Base-by-base conservation (phyloP, 2,797 vertebrate genomes). In the Characodon lateralis region DNA sequence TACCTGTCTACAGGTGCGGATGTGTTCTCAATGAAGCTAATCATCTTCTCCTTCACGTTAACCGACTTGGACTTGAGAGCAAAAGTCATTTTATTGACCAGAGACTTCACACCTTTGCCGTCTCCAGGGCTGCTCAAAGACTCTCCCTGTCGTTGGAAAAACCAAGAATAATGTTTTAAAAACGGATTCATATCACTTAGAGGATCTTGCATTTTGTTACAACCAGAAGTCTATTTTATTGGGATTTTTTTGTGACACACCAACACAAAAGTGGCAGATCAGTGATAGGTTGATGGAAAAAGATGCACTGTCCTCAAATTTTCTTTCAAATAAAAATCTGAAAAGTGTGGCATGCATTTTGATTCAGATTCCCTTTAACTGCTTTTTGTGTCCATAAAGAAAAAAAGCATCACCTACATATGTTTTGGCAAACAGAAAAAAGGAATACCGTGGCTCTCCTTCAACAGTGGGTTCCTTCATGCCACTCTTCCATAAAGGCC, bases 41-140 rank as follows among this genome's bases (percentile, higher is more conserved):
- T 99, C 90, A 99, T 97, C 94, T 98, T 99, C 94, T 99, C 98
- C 89, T 98, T 99, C 35, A 99, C 98, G 4, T 99, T 99, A 58
- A 99, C 98, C 0, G 98, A 99, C 92, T 97, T 99, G 65, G 98
- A 99, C 94, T 98, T 99, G 73, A 99, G 95, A 83, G 97, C 98
- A 94, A 99, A 98, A 0, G 98, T 99, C 98, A 99, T 99, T 94
- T 99, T 99, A 94, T 98, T 99, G 91, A 99, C 96, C 68, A 99
- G 91, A 28, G 98, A 99, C 91, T 99, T 99, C 84, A 99, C 96
- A 2, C 98, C 97, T 96, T 97, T 98, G 58, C 96, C 94, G 88
- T 99, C 98, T 81, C 92, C 96, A n/a, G 96, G 92, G 78, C 96
- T 94, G 20, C 96, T 97, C 76, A 97, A 87, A 77, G 95, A 89